phyloP scores from a whole-genome alignment of 1,140 invertebrate genomes.

The Hyphantria cunea region DNA sequence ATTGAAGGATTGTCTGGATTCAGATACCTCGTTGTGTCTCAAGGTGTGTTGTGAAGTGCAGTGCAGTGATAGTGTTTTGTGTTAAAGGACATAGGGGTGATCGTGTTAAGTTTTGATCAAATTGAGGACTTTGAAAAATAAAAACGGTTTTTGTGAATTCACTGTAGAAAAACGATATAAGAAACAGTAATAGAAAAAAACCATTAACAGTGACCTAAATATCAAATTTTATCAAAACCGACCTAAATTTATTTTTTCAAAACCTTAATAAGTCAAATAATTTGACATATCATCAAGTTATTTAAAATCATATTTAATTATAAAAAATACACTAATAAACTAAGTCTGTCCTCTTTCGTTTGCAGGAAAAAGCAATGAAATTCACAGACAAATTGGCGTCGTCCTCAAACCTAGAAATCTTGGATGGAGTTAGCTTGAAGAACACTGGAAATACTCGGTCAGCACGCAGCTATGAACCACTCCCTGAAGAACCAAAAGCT shows the following conservation, averaged over 20 bases:
- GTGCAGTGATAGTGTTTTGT: slow-evolving; percentile 30
- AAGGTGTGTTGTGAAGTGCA: slow-evolving; percentile 66
- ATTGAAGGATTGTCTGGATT: slow-evolving; percentile 69
- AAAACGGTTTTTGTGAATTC: slow-evolving; percentile 5
- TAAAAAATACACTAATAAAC: neutral
- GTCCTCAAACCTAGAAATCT: slow-evolving; percentile 60
- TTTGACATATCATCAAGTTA: slow-evolving; percentile 10
- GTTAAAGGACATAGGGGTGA: neutral
- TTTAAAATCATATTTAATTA: neutral
- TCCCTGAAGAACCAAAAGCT: slow-evolving; percentile 64
- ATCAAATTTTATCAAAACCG: no score
- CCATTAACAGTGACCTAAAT: no score
- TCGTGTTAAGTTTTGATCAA: no score
- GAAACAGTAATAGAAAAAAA: no score
- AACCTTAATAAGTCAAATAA: no score
- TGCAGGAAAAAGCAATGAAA: slow-evolving; percentile 75
- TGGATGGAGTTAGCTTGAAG: slow-evolving; percentile 63
- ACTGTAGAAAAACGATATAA: no score
- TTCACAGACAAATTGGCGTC: slow-evolving; percentile 70
- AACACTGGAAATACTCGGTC: slow-evolving; percentile 67
- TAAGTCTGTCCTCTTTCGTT: slow-evolving; percentile 33
- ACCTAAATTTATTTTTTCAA: no score
- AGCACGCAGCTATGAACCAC: slow-evolving; percentile 68
- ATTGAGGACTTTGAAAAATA: slow-evolving; percentile 26
- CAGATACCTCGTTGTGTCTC: slow-evolving; percentile 70